Evolutionary conservation across 1,140 invertebrate species (phyloP), one percentile per base, ranked within the genome.

Genomic region (Camponotus vicinus): DNA sequence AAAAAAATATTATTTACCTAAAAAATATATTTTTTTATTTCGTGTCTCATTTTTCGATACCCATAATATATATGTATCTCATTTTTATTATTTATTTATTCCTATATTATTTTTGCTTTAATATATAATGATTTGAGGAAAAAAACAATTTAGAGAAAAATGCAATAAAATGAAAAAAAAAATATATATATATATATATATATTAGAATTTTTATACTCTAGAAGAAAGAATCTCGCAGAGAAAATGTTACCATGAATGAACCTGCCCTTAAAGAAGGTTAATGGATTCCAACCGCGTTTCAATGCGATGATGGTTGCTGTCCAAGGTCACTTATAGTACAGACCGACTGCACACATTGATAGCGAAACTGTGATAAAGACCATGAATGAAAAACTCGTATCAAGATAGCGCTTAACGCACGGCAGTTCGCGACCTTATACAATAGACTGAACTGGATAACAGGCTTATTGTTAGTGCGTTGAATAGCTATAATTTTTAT

Each of bases 271-370:
- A 15, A 52, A 21, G 27, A 49, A 32, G 40, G 5, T 34, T 64
- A 66, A 78, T 78, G 18, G 34, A 78, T 64, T 49, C 18, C n/a
- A 45, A 78, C 7, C 64, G 34, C n/a, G 32, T 37, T 21, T 71
- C 49, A 6, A 27, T 5, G 52, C 18, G 55, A 32, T 27, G 52
- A 21, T 6, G 13, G 21, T 7, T 27, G n/a, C 78, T 18, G 13
- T n/a, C 18, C 55, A 83, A 83, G 79, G 69, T 73, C 27, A 57
- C 27, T 83, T 83, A 83, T 45, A 45, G 79, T 32, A 52, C 4
- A 52, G 18, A 34, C 37, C 40, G 37, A 27, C 13, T 59, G 18
- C 18, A n/a, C 32, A 42, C 66, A 49, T 63, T 83, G 79, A 73
- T 73, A 75, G 40, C 18, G 40, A 13, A 21, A 21, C 79, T 37